Base-by-base conservation (phyloP, 2,113 vertebrate species). In the Coregonus clupeaformis region DNA sequence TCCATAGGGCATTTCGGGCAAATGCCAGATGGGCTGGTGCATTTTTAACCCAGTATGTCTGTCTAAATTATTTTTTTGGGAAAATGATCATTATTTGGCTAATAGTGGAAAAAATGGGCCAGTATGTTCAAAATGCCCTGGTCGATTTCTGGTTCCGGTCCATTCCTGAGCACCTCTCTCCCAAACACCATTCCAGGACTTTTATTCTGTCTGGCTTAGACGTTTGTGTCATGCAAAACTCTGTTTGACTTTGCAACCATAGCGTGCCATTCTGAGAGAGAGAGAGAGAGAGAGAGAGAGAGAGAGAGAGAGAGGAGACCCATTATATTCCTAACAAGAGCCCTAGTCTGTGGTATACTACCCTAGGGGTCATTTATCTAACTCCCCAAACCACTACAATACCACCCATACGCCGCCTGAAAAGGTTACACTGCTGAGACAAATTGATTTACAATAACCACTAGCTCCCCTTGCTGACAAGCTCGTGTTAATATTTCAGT, bases 391-490 rank as follows among this genome's bases (percentile, higher is more conserved):
- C 60, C 36, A 27, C 22, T 27, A 63, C 71, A 73, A 64, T 36
- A 63, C 24, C 62, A 6, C 30, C 63, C 25, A 29, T 25, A 52
- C 9, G n/a, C 14, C 20, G 1, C 30, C 16, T 64, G 22, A 29
- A 52, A 73, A 73, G 25, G 71, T 62, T 42, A 74, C 29, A 66
- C 25, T 2, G 9, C 62, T 25, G 14, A 47, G 42, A 65, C 45
- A 65, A 66, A 74, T 74, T 29, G 72, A 66, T 66, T 74, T n/a
- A n/a, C 63, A 30, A 20, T 30, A 32, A 65, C 62, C 62, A 64
- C 72, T 47, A 16, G 72, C 72, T 52, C 29, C 63, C 63, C 67
- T 25, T 4, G 7, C 62, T 30, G 59, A 74, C 52, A n/a, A 52
- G 45, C 18, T 29, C n/a, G 1, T n/a, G 11, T 62, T 72, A 42